Base-by-base conservation (phyloP, 2,888 invertebrate genomes). In the Zaprionus obscuricornis region DNA sequence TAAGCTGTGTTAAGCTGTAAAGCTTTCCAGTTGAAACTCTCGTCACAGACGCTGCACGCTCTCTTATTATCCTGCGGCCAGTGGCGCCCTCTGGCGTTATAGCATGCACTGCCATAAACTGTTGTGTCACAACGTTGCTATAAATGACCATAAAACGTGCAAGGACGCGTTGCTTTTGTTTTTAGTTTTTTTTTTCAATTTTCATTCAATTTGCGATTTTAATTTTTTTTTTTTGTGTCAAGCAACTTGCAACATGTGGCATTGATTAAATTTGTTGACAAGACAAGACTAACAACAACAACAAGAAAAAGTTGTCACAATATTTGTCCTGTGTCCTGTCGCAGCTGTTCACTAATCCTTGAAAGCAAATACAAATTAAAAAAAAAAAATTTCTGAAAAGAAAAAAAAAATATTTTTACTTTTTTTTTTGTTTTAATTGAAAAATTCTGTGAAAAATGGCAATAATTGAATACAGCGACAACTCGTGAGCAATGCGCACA, bases 371-470 rank as follows among this genome's bases (percentile, higher is more conserved):
- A 36, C 22, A 0, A 7, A 39, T 33, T 18, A 34, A 51, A 16
- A 10, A 22, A 17, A 11, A 11, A 11, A 46, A 27, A 26, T 8
- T 11, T 11, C n/a, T n/a, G n/a, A 27, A 10, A 11, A n/a, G 13
- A 16, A 29, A 10, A 22, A 11, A 14, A 2, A 51, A 57, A 42
- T 11, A 22, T 29, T 16, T 20, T 22, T 51, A 18, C 16, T 5
- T 26, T 29, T 2, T n/a, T 29, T 50, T 13, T 31, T 20, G 4
- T 67, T 84, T 67, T 77, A 85, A 85, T 85, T 85, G 85, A 82
- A 82, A 77, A 74, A 82, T 85, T 67, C 51, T 69, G 72, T n/a
- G n/a, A n/a, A n/a, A 84, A 79, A 84, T 84, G 78, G 72, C 72
- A 79, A n/a, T 82, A 79, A 79, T 79, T 81, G 64, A 67, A 56